Conservation (phyloP, 1,140 invertebrate species). For the Heliothis subflexa region DNA sequence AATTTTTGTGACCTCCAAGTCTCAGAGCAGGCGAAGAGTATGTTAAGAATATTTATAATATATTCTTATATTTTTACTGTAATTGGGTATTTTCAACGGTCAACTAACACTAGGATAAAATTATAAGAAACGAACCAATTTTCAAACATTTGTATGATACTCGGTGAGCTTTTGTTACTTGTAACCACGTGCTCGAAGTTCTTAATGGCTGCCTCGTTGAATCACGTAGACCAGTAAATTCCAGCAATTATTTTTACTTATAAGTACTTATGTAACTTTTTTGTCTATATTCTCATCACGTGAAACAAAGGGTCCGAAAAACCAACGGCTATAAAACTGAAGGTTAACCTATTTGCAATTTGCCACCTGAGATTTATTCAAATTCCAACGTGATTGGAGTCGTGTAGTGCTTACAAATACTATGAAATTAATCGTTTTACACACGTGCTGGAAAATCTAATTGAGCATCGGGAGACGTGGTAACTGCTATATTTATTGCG, state of each 20-base stretch:
- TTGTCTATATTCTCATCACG: slow-evolving; percentile 30
- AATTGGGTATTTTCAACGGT: too few relatives aligned
- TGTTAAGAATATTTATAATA: too few relatives aligned
- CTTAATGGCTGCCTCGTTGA: neutral
- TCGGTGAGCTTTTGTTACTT: neutral
- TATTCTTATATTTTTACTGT: too few relatives aligned
- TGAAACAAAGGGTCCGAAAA: slow-evolving; percentile 27
- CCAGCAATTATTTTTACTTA: neutral
- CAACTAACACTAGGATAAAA: too few relatives aligned
- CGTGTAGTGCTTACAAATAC: slow-evolving; percentile 47
- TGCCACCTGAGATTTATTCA: slow-evolving; percentile 50
- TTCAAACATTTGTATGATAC: slow-evolving; percentile 5
- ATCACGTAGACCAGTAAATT: neutral
- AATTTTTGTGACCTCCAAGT: too few relatives aligned
- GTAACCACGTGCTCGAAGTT: neutral
- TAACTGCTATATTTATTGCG: slow-evolving; percentile 25
- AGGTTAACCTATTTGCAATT: slow-evolving; percentile 49
- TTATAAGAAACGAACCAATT: neutral
- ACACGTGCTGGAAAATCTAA: slow-evolving; percentile 19
- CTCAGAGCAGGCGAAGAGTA: too few relatives aligned
- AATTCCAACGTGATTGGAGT: slow-evolving; percentile 41
- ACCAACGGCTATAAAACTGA: slow-evolving; percentile 39
- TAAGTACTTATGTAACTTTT: neutral
- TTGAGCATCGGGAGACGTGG: slow-evolving; percentile 1
- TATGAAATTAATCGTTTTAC: neutral